A percentile compares a stretch with the other conserved stretches of the same genome.
phyloP scores from a whole-genome alignment of 53 echinoderm and acorn worm species.

The Luidia sarsii region DNA sequence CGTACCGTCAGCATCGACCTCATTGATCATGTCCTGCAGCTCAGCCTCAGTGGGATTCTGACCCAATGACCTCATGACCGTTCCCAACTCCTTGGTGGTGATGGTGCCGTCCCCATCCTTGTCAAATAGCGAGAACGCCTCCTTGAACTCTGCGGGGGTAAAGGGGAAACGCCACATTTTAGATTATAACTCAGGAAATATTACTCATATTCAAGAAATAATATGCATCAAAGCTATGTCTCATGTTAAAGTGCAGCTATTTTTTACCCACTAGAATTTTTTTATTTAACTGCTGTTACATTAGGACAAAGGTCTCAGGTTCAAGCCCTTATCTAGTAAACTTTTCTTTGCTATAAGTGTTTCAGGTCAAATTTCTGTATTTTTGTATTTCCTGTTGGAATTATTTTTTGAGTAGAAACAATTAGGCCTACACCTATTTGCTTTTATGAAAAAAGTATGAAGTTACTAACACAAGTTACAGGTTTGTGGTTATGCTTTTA shows the following conservation, averaged over 20 bases:
- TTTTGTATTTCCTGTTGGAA: neutral
- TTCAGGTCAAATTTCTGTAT: neutral
- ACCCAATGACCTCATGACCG: slow-evolving; percentile 96
- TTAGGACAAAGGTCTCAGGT: too few species aligned
- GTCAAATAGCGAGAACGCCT: slow-evolving; percentile 99
- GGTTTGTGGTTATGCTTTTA: too few species aligned
- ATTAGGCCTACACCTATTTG: neutral
- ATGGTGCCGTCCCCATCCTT: slow-evolving; percentile 99
- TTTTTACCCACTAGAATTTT: too few species aligned
- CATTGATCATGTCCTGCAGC: slow-evolving; percentile 98
- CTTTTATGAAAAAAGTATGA: neutral
- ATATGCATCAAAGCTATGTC: too few species aligned
- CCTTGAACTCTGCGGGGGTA: slow-evolving; percentile 85
- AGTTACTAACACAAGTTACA: neutral
- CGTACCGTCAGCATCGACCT: slow-evolving; percentile 95
- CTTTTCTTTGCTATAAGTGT: neutral
- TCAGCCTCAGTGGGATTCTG: slow-evolving; percentile 99
- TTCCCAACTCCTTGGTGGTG: slow-evolving; percentile 96
- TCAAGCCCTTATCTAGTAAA: too few species aligned
- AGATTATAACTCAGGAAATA: too few species aligned
- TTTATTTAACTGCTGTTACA: too few species aligned
- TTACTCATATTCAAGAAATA: too few species aligned
- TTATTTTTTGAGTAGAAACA: neutral
- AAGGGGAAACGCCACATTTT: too few species aligned
- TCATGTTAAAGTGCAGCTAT: too few species aligned